phyloP scores from a whole-genome alignment of 2,113 vertebrate genomes.

The Amblyornis subalaris region DNA sequence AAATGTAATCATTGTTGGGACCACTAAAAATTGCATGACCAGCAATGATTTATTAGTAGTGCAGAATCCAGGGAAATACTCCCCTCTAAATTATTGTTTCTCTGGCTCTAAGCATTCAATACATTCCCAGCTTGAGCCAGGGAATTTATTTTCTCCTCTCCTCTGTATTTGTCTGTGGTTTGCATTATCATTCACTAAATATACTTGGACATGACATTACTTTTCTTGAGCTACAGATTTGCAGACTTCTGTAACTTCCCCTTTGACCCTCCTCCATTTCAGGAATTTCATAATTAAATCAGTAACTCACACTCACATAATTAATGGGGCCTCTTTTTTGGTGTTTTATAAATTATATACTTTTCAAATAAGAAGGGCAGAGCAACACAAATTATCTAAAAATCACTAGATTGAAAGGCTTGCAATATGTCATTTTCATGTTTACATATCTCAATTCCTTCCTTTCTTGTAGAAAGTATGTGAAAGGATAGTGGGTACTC shows the following conservation, averaged over 20 bases:
- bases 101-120: conserved; percentile 45
- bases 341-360: neutral
- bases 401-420: neutral
- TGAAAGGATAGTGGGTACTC: neutral
- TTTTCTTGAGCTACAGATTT: conserved; percentile 7
- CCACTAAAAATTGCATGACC: conserved; percentile 27
- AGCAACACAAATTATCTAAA: neutral
- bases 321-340: neutral
- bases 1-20: conserved; percentile 32
- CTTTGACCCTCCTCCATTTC: neutral
- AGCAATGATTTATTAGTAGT: conserved; percentile 48
- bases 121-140: conserved; percentile 47
- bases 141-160: conserved; percentile 33
- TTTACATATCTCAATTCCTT: neutral
- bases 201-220: neutral
- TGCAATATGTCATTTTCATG: neutral
- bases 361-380: neutral
- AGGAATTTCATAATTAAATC: conserved; percentile 16
- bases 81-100: conserved; percentile 41
- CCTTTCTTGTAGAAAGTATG: neutral
- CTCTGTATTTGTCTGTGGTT: conserved; percentile 35
- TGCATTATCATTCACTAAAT: conserved; percentile 44
- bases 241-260: neutral
- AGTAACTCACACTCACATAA: neutral
- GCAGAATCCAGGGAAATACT: conserved; percentile 58